A percentile compares a stretch with the other conserved stretches of the same genome.
These are phyloP conservation scores for Plodia interpunctella DNA, from an alignment of 1,140 invertebrate species.

Conservation along the genomic window DNA sequence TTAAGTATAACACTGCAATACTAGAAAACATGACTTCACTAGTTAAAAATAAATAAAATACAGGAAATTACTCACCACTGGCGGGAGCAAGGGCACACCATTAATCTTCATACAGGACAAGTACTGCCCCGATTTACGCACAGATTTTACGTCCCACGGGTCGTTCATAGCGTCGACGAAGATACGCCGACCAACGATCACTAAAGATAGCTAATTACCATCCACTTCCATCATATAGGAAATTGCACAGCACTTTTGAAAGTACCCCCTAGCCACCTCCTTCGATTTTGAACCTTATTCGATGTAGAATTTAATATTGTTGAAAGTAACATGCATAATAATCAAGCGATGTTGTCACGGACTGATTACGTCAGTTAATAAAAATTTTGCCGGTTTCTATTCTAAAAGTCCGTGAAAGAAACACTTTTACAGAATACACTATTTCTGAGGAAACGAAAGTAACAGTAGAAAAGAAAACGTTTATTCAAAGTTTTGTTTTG, in stretches of 20 bases:
- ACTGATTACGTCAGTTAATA: slow-evolving; percentile 41
- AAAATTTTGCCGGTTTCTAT: slow-evolving; percentile 21
- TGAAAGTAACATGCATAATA: slow-evolving; percentile 32
- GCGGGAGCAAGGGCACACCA: slow-evolving; percentile 80
- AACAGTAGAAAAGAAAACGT: background rate
- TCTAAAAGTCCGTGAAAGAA: background rate
- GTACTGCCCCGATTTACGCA: slow-evolving; percentile 65
- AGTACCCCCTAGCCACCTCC: slow-evolving; percentile 14
- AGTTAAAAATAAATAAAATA: background rate
- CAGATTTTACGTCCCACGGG: slow-evolving; percentile 68
- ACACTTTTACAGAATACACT: background rate
- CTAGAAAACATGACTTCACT: background rate
- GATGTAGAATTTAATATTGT: slow-evolving; percentile 31
- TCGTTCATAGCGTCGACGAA: slow-evolving; percentile 37
- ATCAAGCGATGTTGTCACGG: slow-evolving; percentile 53
- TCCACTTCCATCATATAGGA: slow-evolving; percentile 18
- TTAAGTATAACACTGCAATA: background rate
- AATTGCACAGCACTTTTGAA: slow-evolving; percentile 26
- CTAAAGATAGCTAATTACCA: slow-evolving; percentile 14
- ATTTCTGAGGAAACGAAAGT: slow-evolving; percentile 6
- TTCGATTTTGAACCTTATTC: slow-evolving; percentile 21
- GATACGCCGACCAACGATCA: background rate
- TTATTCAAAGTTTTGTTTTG: slow-evolving; percentile 13
- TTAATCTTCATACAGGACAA: slow-evolving; percentile 80
- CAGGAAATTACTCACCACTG: slow-evolving; percentile 74